Percentiles rank a stretch among this genome's conserved stretches.
Evolutionary conservation across 1,140 invertebrate species (phyloP).

Genomic region (Sinonovacula constricta): DNA sequence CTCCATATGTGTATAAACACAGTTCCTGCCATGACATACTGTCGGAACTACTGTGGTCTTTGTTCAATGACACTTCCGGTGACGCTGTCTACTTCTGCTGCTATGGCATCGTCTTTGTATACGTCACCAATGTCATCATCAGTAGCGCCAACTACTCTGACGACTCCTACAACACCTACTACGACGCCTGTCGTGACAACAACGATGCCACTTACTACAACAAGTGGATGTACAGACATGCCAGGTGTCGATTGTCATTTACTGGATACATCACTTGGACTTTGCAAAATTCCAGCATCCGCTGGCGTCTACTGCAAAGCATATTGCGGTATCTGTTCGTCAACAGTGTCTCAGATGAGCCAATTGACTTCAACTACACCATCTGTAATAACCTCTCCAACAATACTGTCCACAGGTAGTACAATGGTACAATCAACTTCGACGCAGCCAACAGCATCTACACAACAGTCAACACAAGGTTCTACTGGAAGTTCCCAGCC

Average conservation of each 20-base stretch:
- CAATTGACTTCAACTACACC: too few relatives aligned
- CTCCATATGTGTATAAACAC: background rate
- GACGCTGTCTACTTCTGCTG: too few relatives aligned
- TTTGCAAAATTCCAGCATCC: background rate
- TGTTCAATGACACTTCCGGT: background rate
- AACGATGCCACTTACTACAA: too few relatives aligned
- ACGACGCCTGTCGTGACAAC: too few relatives aligned
- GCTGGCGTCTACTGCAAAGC: background rate
- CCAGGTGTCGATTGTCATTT: background rate
- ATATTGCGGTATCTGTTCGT: background rate
- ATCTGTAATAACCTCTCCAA: background rate
- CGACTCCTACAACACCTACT: too few relatives aligned
- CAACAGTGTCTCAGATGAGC: background rate
- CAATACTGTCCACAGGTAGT: background rate
- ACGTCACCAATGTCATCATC: too few relatives aligned
- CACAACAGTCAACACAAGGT: background rate
- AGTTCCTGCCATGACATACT: constrained; percentile 4
- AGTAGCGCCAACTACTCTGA: too few relatives aligned
- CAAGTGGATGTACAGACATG: background rate
- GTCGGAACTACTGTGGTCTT: constrained; percentile 5
- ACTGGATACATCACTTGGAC: background rate
- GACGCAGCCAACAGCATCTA: background rate
- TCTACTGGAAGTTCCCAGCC: too few relatives aligned
- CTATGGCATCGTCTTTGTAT: too few relatives aligned
- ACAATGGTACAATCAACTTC: background rate